These are phyloP conservation scores for Meandrina meandrites DNA, from an alignment of 92 coral and sea anemone genomes.

Conservation along the genomic window DNA sequence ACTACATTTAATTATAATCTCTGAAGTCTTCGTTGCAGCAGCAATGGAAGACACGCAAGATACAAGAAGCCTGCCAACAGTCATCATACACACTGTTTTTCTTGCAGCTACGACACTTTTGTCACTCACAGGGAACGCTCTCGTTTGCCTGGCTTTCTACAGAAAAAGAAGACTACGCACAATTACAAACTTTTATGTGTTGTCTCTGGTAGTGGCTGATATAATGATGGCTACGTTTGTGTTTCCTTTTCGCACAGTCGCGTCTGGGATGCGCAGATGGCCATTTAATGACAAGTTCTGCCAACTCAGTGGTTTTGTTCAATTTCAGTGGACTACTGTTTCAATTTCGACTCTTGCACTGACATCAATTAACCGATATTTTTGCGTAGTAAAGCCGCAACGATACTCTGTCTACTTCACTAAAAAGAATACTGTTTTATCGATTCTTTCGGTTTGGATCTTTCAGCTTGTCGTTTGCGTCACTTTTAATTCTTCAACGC, in stretches of 20 bases:
- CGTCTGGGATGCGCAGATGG: constrained; percentile 5
- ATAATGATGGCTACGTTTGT: neutral
- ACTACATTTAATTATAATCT: too few relatives aligned
- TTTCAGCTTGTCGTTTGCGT: neutral
- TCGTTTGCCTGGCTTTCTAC: neutral
- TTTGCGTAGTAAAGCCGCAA: neutral
- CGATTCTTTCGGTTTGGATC: neutral
- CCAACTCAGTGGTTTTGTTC: neutral
- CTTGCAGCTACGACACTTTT: neutral
- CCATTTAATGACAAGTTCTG: neutral
- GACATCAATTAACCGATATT: neutral
- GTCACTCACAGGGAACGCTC: neutral
- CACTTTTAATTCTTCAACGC: too few relatives aligned
- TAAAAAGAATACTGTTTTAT: neutral
- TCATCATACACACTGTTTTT: too few relatives aligned
- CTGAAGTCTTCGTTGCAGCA: neutral
- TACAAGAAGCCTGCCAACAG: too few relatives aligned
- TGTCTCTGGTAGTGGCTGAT: neutral
- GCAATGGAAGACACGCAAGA: neutral
- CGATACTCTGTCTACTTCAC: neutral
- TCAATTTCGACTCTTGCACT: neutral
- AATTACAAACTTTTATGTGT: neutral
- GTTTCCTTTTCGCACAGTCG: neutral
- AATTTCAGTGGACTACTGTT: neutral
- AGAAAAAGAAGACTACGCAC: too few relatives aligned